These are phyloP conservation scores for Apteryx mantelli DNA, from an alignment of 2,113 vertebrate genomes.

Conservation along the genomic window DNA sequence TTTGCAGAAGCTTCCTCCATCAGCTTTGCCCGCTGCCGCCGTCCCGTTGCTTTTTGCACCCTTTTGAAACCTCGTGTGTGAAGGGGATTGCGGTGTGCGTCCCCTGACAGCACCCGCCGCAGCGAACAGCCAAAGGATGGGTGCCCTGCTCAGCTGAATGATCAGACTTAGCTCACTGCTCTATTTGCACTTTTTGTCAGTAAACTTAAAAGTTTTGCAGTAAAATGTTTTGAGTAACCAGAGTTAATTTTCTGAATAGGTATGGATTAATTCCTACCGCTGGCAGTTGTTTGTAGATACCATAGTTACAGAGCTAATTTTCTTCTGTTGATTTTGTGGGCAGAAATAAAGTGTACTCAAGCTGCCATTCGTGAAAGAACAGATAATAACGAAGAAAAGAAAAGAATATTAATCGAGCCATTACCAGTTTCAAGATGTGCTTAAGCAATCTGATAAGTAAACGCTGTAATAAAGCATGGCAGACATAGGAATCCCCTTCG, in stretches of 20 bases:
- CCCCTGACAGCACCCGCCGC: neutral
- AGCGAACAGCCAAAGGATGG: neutral
- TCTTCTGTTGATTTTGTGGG: neutral
- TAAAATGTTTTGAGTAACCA: neutral
- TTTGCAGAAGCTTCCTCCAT: neutral
- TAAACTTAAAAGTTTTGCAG: neutral
- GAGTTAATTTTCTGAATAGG: neutral
- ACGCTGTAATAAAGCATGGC: neutral
- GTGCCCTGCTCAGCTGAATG: neutral
- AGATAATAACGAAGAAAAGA: neutral
- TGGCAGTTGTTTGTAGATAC: neutral
- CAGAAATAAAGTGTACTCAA: neutral
- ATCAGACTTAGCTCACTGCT: neutral
- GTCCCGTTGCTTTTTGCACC: neutral
- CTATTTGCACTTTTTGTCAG: neutral
- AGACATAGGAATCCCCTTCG: neutral
- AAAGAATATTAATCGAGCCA: neutral
- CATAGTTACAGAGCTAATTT: neutral
- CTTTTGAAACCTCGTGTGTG: neutral
- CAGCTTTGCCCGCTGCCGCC: neutral
- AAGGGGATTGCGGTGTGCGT: rapidly evolving
- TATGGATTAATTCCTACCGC: neutral
- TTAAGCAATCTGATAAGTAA: neutral
- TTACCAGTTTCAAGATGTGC: neutral
- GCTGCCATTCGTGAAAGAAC: neutral